Conservation (phyloP, 2,888 invertebrate genomes). For the Eremobia ochroleuca region DNA sequence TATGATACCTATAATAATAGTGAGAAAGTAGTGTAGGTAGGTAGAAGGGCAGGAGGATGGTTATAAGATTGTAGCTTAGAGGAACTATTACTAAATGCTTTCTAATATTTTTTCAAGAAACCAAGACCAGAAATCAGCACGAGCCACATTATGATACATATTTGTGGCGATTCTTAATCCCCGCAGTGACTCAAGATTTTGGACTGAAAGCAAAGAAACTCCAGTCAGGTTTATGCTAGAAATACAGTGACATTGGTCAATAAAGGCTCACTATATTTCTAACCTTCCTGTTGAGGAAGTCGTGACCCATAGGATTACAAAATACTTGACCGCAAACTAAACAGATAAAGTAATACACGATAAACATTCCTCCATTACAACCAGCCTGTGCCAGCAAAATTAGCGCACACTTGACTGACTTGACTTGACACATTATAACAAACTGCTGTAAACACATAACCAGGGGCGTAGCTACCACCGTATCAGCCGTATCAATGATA, state of each 20-base stretch:
- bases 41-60: not conserved
- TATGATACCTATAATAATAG: no score
- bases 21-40: not conserved
- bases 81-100: not conserved
- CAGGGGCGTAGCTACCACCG: no score
- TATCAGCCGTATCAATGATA: no score
- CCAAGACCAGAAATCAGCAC: not conserved
- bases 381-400: constrained; percentile 15
- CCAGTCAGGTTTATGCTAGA: not conserved
- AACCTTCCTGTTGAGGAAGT: not conserved
- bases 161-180: not conserved
- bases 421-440: no score
- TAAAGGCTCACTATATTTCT: not conserved
- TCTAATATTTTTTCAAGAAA: not conserved
- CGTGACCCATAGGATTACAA: not conserved
- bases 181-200: not conserved
- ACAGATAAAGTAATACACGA: not conserved
- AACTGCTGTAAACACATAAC: constrained; percentile 23
- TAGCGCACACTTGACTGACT: constrained; percentile 23
- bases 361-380: not conserved
- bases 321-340: not conserved
- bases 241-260: not conserved
- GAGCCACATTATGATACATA: not conserved
- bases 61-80: not conserved
- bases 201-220: not conserved